Evolutionary conservation across 1,140 invertebrate genomes (phyloP).

Genomic region (Portunus trituberculatus): DNA sequence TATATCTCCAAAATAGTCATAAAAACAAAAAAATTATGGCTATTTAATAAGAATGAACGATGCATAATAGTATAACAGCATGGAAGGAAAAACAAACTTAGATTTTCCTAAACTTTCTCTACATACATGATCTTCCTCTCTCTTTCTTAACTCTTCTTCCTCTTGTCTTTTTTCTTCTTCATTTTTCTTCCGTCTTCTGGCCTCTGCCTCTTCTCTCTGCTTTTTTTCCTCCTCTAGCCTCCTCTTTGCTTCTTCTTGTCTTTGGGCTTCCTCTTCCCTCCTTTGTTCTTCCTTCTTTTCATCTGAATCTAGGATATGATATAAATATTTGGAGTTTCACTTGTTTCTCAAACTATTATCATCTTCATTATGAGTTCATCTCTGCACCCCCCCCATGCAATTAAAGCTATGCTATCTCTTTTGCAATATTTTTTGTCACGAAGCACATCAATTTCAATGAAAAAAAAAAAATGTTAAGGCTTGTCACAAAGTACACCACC

Average conservation of each 20-base stretch:
- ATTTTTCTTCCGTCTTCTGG: neutral
- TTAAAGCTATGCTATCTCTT: too few relatives aligned
- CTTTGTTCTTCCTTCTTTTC: constrained; percentile 46
- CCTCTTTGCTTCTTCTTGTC: constrained; percentile 24
- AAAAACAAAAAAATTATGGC: neutral
- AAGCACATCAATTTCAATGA: neutral
- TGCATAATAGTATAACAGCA: neutral
- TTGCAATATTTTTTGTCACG: too few relatives aligned
- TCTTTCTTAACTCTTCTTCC: constrained; percentile 44
- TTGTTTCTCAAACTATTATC: too few relatives aligned
- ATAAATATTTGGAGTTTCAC: neutral
- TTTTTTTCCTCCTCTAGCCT: constrained; percentile 35
- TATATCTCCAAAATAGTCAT: too few relatives aligned
- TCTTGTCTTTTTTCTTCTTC: constrained; percentile 39
- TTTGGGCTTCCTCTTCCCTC: neutral
- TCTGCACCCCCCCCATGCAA: too few relatives aligned
- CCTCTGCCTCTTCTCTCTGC: constrained; percentile 3
- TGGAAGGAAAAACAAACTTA: neutral
- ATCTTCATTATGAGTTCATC: too few relatives aligned
- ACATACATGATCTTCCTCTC: constrained; percentile 43
- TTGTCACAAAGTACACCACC: neutral
- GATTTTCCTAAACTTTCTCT: neutral
- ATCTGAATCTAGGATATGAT: constrained; percentile 18
- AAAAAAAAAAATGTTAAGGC: neutral
- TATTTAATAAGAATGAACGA: neutral